Conservation (phyloP, 2,888 invertebrate species). For the Agelastica alni region DNA sequence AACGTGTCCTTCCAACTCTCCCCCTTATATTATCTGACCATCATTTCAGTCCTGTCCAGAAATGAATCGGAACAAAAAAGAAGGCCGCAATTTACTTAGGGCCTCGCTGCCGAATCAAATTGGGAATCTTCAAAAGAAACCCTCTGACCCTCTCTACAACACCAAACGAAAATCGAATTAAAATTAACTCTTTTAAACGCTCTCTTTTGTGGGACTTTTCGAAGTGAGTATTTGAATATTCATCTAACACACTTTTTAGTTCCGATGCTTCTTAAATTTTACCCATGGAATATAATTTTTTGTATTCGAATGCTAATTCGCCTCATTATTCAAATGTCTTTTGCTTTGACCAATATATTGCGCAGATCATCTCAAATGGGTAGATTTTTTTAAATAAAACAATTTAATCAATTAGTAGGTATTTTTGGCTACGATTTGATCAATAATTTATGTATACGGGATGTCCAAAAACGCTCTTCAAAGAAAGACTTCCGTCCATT, state of each 20-base stretch:
- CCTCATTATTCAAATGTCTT: not conserved
- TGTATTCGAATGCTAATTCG: not conserved
- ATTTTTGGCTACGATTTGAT: no score
- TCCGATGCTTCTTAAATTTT: not conserved
- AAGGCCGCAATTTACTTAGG: slow-evolving; percentile 58
- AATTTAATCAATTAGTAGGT: no score
- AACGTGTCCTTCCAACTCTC: slow-evolving; percentile 19
- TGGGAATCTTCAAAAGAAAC: slow-evolving; percentile 52
- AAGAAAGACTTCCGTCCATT: no score
- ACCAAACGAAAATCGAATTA: not conserved
- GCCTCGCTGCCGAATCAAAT: slow-evolving; percentile 52
- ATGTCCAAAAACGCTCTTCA: no score
- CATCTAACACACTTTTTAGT: not conserved
- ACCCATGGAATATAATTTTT: not conserved
- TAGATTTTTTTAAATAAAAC: no score
- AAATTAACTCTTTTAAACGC: not conserved
- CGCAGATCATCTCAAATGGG: no score
- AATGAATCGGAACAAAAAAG: slow-evolving; percentile 33
- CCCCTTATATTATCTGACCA: slow-evolving; percentile 12
- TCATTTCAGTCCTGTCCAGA: slow-evolving; percentile 15
- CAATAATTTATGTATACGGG: no score
- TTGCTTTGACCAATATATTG: not conserved
- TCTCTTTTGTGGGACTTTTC: no score
- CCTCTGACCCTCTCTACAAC: slow-evolving; percentile 1
- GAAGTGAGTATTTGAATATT: no score